Percentiles rank a stretch among this genome's conserved stretches.
Conservation (phyloP, 2,888 invertebrate genomes). For the Schizaphis graminum region DNA sequence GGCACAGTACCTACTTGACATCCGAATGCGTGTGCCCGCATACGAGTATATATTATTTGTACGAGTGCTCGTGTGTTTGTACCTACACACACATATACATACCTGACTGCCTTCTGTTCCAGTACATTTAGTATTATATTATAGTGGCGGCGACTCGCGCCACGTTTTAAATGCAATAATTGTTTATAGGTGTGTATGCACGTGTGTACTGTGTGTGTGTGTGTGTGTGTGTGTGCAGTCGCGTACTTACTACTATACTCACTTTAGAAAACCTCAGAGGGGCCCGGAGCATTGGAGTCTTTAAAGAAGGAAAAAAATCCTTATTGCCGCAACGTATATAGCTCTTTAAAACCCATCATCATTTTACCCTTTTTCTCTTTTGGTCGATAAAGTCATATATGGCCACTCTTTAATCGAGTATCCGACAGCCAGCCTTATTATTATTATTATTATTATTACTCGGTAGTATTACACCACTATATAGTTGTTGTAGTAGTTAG, state of each 20-base stretch:
- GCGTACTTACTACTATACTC: conserved; percentile 4
- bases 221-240: not conserved
- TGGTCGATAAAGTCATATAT: conserved; percentile 37
- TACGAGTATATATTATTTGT: not conserved
- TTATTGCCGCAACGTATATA: conserved; percentile 18
- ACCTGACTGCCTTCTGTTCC: not conserved
- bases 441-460: not conserved
- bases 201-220: not conserved
- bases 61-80: not conserved
- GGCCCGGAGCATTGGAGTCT: conserved; percentile 20
- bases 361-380: conserved; percentile 31
- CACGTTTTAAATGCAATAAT: conserved; percentile 35
- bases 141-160: conserved; percentile 26
- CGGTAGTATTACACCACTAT: not conserved
- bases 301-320: conserved; percentile 31
- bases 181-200: conserved; percentile 1
- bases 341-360: conserved; percentile 47
- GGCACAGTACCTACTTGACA: conserved; percentile 37
- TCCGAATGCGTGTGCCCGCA: conserved; percentile 10
- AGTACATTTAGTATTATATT: conserved; percentile 25
- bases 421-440: conserved; percentile 38
- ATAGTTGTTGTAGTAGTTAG: not conserved
- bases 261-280: conserved; percentile 36
- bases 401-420: conserved; percentile 50
- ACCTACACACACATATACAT: not conserved